Percentiles rank a stretch among this genome's conserved stretches.
Evolutionary conservation across 2,797 vertebrate genomes (phyloP).

Genomic region (Scolopax bukidnonensis): DNA sequence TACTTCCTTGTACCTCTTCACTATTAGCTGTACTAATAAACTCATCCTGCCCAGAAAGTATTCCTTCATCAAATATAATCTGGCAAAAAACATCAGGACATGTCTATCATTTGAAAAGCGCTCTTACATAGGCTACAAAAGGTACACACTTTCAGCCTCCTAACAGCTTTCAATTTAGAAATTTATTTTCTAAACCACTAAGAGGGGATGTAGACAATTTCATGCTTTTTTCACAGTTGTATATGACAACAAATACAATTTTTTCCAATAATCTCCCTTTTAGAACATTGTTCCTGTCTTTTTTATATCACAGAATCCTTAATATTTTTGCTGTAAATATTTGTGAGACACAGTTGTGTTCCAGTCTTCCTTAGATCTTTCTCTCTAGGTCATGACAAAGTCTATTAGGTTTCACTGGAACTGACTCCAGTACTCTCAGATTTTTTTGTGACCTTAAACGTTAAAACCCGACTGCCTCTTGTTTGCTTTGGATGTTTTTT

Average conservation of each 20-base stretch:
- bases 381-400: not conserved
- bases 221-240: not conserved
- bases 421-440: not conserved
- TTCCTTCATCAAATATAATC: not conserved
- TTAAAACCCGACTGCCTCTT: not conserved
- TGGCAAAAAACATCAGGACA: not conserved
- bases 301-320: not conserved
- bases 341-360: not conserved
- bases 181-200: not conserved
- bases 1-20: not conserved
- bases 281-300: not conserved
- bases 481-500: not conserved
- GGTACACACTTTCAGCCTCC: not conserved
- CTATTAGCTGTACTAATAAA: not conserved
- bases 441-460: not conserved
- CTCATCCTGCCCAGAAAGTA: not conserved
- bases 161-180: not conserved
- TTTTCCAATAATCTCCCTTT: not conserved
- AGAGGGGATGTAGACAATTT: not conserved
- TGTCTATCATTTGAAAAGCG: not conserved
- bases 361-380: not conserved
- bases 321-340: not conserved
- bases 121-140: not conserved
- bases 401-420: not conserved
- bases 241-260: not conserved